A percentile compares a stretch with the other conserved stretches of the same genome.
These are phyloP conservation scores for Oryctolagus cuniculus DNA, from an alignment of 2,113 vertebrate species.

Conservation along the genomic window DNA sequence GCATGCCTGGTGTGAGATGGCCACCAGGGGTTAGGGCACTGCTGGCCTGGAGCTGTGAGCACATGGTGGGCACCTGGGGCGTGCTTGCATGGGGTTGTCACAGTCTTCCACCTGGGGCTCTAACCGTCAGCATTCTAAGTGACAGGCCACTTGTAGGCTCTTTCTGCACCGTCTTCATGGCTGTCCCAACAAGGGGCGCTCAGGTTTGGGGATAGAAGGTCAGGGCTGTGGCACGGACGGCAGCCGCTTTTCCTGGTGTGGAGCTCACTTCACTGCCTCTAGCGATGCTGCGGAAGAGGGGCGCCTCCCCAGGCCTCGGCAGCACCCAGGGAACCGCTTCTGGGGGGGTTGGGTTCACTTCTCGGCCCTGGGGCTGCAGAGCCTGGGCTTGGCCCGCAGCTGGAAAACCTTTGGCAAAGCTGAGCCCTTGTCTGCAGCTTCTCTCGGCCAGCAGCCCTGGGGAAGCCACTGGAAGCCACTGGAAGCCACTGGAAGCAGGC, in stretches of 20 bases:
- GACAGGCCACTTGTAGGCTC: background rate
- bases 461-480: background rate
- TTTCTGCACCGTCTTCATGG: background rate
- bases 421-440: background rate
- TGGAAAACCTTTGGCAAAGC: background rate
- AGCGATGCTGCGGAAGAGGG: background rate
- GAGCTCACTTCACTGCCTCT: background rate
- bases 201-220: background rate
- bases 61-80: background rate
- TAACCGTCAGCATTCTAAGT: background rate
- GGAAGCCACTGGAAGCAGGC: background rate
- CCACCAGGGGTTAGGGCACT: background rate
- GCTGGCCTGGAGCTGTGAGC: background rate
- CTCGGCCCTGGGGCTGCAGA: background rate
- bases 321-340: background rate
- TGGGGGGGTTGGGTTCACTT: background rate
- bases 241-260: fast-evolving
- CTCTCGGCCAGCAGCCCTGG: background rate
- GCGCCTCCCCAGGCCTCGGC: background rate
- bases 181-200: background rate
- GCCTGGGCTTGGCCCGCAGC: background rate
- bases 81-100: background rate
- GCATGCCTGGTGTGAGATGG: background rate
- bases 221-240: background rate
- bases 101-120: background rate